These are phyloP conservation scores for Pissodes strobi DNA, from an alignment of 1,140 invertebrate genomes.

Conservation along the genomic window DNA sequence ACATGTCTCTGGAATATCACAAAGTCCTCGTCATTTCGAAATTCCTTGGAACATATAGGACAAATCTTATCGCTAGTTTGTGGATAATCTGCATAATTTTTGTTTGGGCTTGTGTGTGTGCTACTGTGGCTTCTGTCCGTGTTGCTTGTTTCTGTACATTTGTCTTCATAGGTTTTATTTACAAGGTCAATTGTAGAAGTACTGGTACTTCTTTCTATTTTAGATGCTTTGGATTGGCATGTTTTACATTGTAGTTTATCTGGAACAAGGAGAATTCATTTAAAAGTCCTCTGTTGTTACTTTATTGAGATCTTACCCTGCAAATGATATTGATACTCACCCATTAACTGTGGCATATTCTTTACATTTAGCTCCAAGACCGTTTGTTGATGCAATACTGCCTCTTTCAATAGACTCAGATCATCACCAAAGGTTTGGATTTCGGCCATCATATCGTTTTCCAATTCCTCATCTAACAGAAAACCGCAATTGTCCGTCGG, in stretches of 20 bases:
- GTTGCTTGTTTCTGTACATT: slow-evolving; percentile 39
- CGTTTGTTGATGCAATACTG: slow-evolving; percentile 66
- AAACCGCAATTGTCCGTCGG: slow-evolving; percentile 69
- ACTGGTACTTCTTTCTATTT: slow-evolving; percentile 39
- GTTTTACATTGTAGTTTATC: slow-evolving; percentile 41
- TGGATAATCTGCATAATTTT: slow-evolving; percentile 14
- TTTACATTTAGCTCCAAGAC: slow-evolving; percentile 62
- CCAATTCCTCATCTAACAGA: slow-evolving; percentile 65
- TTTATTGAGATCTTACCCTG: slow-evolving; percentile 11
- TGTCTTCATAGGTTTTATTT: slow-evolving; percentile 31
- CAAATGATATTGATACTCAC: too few relatives aligned
- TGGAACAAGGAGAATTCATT: slow-evolving; percentile 26
- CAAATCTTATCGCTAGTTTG: slow-evolving; percentile 59
- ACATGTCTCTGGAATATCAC: slow-evolving; percentile 60
- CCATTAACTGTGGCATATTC: slow-evolving; percentile 40
- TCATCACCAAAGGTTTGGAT: slow-evolving; percentile 68
- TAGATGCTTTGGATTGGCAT: slow-evolving; percentile 36
- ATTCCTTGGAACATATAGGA: slow-evolving; percentile 61
- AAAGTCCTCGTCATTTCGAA: slow-evolving; percentile 56
- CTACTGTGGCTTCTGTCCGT: slow-evolving; percentile 34
- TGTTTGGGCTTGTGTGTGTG: not conserved
- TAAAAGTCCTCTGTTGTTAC: not conserved
- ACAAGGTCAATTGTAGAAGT: slow-evolving; percentile 41
- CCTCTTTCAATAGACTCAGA: slow-evolving; percentile 65
- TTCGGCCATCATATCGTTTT: slow-evolving; percentile 64